Conservation (phyloP, 2,113 vertebrate genomes). For the Labeo catla region DNA sequence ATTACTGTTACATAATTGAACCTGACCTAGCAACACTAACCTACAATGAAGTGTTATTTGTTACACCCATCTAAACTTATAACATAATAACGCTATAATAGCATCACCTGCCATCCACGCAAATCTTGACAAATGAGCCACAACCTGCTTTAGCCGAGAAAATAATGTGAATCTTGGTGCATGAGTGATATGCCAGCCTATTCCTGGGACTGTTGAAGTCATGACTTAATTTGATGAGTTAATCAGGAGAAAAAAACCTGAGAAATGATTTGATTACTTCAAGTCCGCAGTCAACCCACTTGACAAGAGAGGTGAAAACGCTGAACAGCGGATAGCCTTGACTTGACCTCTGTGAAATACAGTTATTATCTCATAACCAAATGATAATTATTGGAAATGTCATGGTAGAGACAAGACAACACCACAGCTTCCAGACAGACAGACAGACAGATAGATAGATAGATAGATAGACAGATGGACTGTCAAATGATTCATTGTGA, state of each 20-base stretch:
- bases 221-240: background rate
- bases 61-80: background rate
- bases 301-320: background rate
- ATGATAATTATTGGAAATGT: background rate
- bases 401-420: background rate
- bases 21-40: background rate
- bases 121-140: background rate
- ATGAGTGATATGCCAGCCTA: background rate
- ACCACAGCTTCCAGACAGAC: too few relatives aligned
- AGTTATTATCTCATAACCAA: background rate
- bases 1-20: background rate
- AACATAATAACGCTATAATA: background rate
- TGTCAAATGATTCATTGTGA: too few relatives aligned
- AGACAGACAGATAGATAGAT: too few relatives aligned
- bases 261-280: background rate
- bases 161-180: background rate
- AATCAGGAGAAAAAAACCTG: background rate
- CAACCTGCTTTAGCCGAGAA: background rate
- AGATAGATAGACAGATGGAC: too few relatives aligned
- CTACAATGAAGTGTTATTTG: constrained; percentile 7
- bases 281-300: background rate
- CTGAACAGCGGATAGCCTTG: background rate
- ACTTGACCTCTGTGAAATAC: background rate
- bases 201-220: background rate
- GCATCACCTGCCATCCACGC: background rate